Conservation (phyloP, 2,113 vertebrate genomes). For the Haplochromis burtoni region DNA sequence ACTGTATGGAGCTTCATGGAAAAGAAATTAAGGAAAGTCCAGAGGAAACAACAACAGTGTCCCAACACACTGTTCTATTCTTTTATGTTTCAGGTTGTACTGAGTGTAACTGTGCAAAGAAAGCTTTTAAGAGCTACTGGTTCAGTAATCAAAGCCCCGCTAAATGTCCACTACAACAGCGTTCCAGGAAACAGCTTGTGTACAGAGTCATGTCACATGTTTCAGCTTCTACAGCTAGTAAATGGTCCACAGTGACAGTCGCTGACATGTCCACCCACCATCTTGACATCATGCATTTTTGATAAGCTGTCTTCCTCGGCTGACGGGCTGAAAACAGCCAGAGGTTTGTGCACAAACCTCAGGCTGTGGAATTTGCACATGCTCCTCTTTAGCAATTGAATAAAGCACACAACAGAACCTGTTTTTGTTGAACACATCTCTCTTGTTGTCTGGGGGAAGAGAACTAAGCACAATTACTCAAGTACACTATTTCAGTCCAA, state of each 20-base stretch:
- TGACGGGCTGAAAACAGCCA: background rate
- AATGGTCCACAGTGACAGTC: background rate
- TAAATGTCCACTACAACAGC: background rate
- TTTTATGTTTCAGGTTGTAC: background rate
- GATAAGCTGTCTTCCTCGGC: background rate
- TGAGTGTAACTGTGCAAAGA: background rate
- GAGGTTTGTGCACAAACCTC: background rate
- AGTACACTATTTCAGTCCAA: background rate
- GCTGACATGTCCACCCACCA: background rate
- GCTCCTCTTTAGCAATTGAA: slow-evolving; percentile 9
- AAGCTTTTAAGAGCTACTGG: background rate
- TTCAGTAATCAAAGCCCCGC: background rate
- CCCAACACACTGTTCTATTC: background rate
- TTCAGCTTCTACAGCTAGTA: background rate
- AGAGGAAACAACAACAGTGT: background rate
- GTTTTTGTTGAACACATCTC: background rate
- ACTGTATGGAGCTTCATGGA: background rate
- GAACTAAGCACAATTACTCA: background rate
- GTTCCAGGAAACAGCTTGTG: background rate
- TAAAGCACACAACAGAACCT: slow-evolving; percentile 12
- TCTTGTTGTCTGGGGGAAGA: background rate
- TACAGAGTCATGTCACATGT: background rate
- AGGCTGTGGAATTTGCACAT: slow-evolving; percentile 10
- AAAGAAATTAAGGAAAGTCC: slow-evolving; percentile 17
- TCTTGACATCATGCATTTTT: slow-evolving; percentile 8